Conservation (phyloP, 2,797 vertebrate genomes). For the Acrocephalus scirpaceus region DNA sequence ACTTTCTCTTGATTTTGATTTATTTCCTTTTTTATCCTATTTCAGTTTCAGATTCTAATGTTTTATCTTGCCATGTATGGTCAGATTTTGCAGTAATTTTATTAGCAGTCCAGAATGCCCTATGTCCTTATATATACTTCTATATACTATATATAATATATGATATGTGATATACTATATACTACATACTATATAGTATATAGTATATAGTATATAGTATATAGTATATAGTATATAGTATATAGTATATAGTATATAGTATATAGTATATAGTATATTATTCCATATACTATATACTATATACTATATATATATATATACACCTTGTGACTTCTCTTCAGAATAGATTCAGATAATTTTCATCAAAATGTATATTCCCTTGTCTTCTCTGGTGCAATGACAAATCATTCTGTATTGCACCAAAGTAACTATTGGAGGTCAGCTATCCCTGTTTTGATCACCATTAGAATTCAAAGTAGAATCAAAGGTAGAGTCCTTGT, state of each 20-base stretch:
- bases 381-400: background rate
- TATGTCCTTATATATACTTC: background rate
- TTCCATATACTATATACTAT: no score
- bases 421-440: background rate
- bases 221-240: no score
- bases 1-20: background rate
- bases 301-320: background rate
- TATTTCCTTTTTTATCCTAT: background rate
- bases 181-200: no score
- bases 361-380: background rate
- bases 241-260: no score
- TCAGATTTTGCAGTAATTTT: background rate
- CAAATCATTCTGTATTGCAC: background rate
- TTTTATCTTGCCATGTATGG: background rate
- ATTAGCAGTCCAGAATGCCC: background rate
- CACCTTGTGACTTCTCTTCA: background rate
- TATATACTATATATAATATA: no score
- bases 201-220: no score
- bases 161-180: no score
- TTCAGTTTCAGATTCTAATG: background rate
- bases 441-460: background rate
- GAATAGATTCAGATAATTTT: background rate
- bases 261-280: no score
- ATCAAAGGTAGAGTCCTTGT: background rate
- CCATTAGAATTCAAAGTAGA: background rate